Evolutionary conservation across 2,113 vertebrate species (phyloP).

Genomic region (Bos javanicus): DNA sequence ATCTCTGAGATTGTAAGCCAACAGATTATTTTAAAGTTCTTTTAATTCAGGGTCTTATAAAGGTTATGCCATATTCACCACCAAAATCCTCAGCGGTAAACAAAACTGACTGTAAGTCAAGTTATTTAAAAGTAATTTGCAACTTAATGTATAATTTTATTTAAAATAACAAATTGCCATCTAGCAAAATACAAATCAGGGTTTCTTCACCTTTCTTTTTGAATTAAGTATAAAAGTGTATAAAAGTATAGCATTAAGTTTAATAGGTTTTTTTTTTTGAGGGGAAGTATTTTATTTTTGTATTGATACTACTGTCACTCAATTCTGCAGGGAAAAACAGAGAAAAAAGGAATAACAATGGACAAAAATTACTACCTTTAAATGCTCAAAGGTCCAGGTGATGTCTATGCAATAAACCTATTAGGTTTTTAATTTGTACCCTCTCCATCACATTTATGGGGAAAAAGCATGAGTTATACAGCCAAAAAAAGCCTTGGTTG

Average conservation of each 20-base stretch:
- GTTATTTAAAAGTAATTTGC: neutral
- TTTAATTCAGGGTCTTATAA: neutral
- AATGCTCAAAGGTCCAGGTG: constrained; percentile 12
- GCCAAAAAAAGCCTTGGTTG: neutral
- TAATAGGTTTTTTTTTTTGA: neutral
- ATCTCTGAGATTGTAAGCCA: neutral
- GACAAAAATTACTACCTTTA: constrained; percentile 41
- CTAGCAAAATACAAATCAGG: neutral
- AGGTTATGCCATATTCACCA: neutral
- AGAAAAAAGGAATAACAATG: constrained; percentile 33
- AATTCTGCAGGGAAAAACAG: constrained; percentile 23
- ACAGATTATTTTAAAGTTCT: neutral
- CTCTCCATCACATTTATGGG: neutral
- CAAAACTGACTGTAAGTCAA: neutral
- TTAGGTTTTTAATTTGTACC: neutral
- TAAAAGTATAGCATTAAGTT: neutral
- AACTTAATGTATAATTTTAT: neutral
- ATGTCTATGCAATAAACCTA: neutral
- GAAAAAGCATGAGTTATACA: neutral
- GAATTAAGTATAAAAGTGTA: neutral
- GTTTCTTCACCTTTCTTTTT: neutral
- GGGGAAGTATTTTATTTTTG: constrained; percentile 52
- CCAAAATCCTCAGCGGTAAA: neutral
- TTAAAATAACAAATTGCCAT: neutral
- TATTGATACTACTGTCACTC: neutral